Conservation (phyloP, 2,888 invertebrate genomes). For the Polydrusus pterygomalis region DNA sequence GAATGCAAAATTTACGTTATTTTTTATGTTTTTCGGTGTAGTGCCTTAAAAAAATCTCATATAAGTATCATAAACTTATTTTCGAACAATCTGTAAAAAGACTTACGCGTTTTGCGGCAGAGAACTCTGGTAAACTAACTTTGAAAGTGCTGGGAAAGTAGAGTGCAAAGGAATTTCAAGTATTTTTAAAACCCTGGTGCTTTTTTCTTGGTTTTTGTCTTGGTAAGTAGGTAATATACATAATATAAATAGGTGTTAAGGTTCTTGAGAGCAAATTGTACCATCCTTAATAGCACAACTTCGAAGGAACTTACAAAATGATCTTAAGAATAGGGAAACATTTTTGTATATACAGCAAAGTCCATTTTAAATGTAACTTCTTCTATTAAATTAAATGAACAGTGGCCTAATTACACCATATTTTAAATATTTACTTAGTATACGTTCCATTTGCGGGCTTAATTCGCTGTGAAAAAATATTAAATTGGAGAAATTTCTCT, state of each 20-base stretch:
- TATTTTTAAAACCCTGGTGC: slow-evolving; percentile 38
- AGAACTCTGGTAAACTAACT: slow-evolving; percentile 30
- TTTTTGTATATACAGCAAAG: neutral
- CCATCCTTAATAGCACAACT: neutral
- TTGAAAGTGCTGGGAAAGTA: slow-evolving; percentile 37
- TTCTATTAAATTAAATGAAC: slow-evolving; percentile 15
- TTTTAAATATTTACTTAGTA: slow-evolving; percentile 17
- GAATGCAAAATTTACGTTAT: slow-evolving; percentile 44
- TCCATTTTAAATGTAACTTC: neutral
- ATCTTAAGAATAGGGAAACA: neutral
- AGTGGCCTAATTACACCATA: neutral
- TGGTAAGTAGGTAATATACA: slow-evolving; percentile 35
- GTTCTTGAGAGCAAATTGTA: neutral
- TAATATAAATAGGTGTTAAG: neutral
- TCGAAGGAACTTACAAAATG: neutral
- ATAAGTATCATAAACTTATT: slow-evolving; percentile 9
- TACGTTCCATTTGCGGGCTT: neutral
- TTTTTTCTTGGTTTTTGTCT: slow-evolving; percentile 39
- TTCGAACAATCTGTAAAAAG: slow-evolving; percentile 9
- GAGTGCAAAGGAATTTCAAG: slow-evolving; percentile 42
- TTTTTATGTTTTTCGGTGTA: slow-evolving; percentile 43
- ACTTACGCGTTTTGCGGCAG: neutral
- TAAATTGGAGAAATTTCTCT: slow-evolving; percentile 34
- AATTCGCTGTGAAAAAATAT: slow-evolving; percentile 15
- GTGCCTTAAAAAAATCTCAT: slow-evolving; percentile 30